These are phyloP conservation scores for Anguilla megastoma DNA, from an alignment of 2,797 vertebrate genomes.

Conservation along the genomic window DNA sequence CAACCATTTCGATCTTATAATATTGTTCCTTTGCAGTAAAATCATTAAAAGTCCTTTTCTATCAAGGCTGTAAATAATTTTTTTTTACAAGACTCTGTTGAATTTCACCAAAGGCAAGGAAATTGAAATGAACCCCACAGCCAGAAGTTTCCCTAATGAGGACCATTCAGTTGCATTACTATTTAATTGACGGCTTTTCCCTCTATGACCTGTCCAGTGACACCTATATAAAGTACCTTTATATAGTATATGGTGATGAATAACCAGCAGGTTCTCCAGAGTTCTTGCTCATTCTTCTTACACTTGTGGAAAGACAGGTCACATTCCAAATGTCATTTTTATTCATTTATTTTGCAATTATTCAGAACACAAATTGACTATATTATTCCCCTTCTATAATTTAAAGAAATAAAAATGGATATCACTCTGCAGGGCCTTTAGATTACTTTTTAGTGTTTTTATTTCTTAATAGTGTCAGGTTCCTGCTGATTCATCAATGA, in stretches of 20 bases:
- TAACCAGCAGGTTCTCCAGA: not conserved
- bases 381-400: not conserved
- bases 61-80: not conserved
- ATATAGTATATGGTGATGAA: not conserved
- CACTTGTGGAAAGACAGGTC: not conserved
- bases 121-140: not conserved
- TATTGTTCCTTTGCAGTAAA: not conserved
- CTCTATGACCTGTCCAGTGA: not conserved
- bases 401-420: not conserved
- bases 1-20: not conserved
- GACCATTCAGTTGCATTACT: not conserved
- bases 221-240: not conserved
- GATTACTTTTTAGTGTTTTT: not conserved
- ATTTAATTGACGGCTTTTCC: not conserved
- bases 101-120: not conserved
- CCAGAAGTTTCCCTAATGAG: not conserved
- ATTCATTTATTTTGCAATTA: slow-evolving; percentile 1
- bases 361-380: not conserved
- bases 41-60: not conserved
- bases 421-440: not conserved
- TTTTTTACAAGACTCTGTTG: not conserved
- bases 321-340: not conserved
- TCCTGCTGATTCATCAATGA: not conserved
- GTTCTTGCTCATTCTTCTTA: not conserved
- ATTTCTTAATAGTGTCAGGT: not conserved